Evolutionary conservation across 2,888 invertebrate genomes (phyloP), one percentile per base, ranked within the genome.

Genomic region (Boloria selene): DNA sequence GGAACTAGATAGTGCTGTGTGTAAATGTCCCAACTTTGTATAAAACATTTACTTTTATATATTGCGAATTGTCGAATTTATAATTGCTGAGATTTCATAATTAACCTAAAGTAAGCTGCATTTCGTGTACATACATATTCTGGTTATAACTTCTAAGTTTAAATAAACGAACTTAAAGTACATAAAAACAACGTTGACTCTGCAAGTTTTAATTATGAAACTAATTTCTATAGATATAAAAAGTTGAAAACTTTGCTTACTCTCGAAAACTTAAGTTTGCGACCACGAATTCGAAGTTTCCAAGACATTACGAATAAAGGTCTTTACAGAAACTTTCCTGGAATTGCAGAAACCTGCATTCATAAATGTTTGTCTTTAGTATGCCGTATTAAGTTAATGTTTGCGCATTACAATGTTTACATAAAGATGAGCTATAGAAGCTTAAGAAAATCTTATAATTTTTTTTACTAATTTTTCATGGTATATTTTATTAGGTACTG

Each of bases 321-420:
- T 64, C 49, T 58, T 50, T 53, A 61, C 52, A 52, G 55, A 64
- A 69, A 60, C 63, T 64, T 60, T 63, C 18, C 47, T 47, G 51
- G 60, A 49, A 64, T 22, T 65, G 38, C 59, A 38, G 50, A 50
- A 45, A 69, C 49, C 56, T 64, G 55, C 64, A 67, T 69, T 64
- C 50, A 63, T 64, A 67, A 69, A 67, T 69, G 58, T 64, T 64
- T 69, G 53, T 58, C 61, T 58, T 59, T 65, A 55, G 60, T 59
- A 22, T 44, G 61, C 50, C 50, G 53, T 64, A 64, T 44, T 52
- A 64, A 49, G 55, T 59, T 16, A 64, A 56, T 60, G 59, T 55
- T 53, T 59, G 52, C 53, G 44, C 50, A 61, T 61, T 61, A 53
- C 52, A 45, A 26, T 31, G 16, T 49, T 49, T 59, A 59, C 49